Base-by-base conservation (phyloP, 2,113 vertebrate species). In the Ivindomyrus marchei region DNA sequence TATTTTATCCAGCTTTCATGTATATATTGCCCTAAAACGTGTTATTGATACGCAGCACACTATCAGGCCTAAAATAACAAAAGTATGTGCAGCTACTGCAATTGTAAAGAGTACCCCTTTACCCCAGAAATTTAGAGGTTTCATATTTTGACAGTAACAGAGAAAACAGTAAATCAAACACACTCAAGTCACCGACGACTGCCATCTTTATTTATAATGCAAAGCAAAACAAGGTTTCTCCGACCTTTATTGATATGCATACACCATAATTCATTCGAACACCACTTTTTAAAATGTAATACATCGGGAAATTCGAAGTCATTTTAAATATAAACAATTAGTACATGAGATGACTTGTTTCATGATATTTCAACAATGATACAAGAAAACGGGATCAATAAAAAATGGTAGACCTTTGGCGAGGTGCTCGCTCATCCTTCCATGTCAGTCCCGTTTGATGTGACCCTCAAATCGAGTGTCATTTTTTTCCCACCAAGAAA, bases 211-310 rank as follows among this genome's bases (percentile, higher is more conserved):
- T 49, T 87, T 77, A 19, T 49, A 77, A 15, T 77, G 62, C 62
- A 50, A 89, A 89, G 47, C 88, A 89, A 52, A 87, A 31, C 27
- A 87, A 96, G 95, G 95, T 97, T 96, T 95, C 96, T 93, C 94
- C 42, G 96, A 95, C 96, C 97, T 99, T 98, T 99, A 98, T 99
- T 98, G 98, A 98, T 97, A 98, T 97, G 97, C 97, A 97, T 96
- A 96, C 96, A 93, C 96, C 95, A 85, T 47, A 24, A 85, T 46
- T 95, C 96, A 97, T 96, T 97, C 97, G 97, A 97, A 97, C 95
- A 96, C 96, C 96, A 96, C 94, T 94, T 95, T 93, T 96, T 94
- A 96, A 95, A 96, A 96, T 96, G 95, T 95, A 96, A 96, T 96
- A 98, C 97, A 97, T 95, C 95, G 96, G 95, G 95, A 95, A 96